These are phyloP conservation scores for Ennomos erosarius DNA, from an alignment of 2,888 invertebrate genomes.

Conservation along the genomic window DNA sequence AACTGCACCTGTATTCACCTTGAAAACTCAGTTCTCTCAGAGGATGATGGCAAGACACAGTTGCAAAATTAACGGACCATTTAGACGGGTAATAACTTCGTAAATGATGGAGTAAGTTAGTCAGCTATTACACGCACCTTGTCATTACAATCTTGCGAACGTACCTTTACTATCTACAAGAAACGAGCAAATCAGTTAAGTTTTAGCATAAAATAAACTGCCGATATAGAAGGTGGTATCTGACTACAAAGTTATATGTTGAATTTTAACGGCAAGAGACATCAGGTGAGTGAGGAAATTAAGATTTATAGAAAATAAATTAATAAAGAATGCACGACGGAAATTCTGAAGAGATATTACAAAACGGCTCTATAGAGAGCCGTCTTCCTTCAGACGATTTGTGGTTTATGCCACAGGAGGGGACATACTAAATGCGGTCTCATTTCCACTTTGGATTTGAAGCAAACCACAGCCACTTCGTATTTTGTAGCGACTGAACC, in stretches of 20 bases:
- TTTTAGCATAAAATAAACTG: neutral
- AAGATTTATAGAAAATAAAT: too few relatives aligned
- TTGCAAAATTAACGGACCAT: constrained; percentile 11
- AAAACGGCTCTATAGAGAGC: constrained; percentile 58
- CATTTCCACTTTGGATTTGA: constrained; percentile 75
- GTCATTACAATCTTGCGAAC: constrained; percentile 12
- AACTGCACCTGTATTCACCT: neutral
- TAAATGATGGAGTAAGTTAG: constrained; percentile 9
- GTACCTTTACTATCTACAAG: neutral
- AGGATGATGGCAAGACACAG: neutral
- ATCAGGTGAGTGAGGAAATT: constrained; percentile 67
- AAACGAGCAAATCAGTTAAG: constrained; percentile 1
- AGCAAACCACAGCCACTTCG: constrained; percentile 69
- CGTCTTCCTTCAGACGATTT: constrained; percentile 64
- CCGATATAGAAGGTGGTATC: constrained; percentile 1
- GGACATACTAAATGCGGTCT: constrained; percentile 65
- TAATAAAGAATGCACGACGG: constrained; percentile 58
- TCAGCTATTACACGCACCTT: constrained; percentile 12
- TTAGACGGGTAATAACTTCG: constrained; percentile 11
- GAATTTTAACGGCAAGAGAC: constrained; percentile 65
- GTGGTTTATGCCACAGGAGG: constrained; percentile 65
- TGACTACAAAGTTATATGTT: constrained; percentile 41
- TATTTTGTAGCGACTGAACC: constrained; percentile 42
- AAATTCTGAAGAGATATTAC: constrained; percentile 60
- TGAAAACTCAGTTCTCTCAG: constrained; percentile 1